phyloP scores from a whole-genome alignment of 2,888 invertebrate species.

The Arctia plantaginis region DNA sequence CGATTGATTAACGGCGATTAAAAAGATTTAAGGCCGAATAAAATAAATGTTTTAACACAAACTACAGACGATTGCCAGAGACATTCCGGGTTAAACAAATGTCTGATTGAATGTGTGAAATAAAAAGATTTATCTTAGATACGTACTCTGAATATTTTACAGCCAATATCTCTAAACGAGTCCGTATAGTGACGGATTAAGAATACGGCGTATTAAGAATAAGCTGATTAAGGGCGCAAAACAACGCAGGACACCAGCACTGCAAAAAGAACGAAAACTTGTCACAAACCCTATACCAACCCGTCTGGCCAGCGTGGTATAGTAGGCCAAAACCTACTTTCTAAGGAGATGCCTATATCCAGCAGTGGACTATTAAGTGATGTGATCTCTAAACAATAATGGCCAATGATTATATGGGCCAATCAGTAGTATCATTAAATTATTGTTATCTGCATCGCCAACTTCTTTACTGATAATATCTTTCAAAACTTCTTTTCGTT shows the following conservation, averaged over 20 bases:
- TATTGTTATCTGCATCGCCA: background rate
- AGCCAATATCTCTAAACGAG: background rate
- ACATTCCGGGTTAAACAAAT: conserved; percentile 25
- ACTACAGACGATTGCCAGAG: conserved; percentile 35
- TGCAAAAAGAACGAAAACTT: too few relatives aligned
- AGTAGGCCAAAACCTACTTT: too few relatives aligned
- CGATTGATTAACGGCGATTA: conserved; percentile 35
- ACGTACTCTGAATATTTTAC: background rate
- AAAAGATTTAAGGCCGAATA: conserved; percentile 31
- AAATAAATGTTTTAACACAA: conserved; percentile 32
- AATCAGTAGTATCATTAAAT: background rate
- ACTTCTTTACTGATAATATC: background rate
- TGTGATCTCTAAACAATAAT: too few relatives aligned
- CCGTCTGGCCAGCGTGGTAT: too few relatives aligned
- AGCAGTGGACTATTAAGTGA: too few relatives aligned
- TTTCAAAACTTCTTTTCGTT: background rate
- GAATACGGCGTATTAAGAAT: too few relatives aligned
- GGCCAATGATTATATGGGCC: background rate
- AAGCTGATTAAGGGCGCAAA: too few relatives aligned
- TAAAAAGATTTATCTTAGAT: conserved; percentile 6
- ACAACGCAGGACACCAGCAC: too few relatives aligned
- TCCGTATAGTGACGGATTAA: too few relatives aligned
- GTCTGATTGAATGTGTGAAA: conserved; percentile 13
- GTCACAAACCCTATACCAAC: too few relatives aligned
- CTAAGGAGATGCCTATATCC: too few relatives aligned